Evolutionary conservation across 2,113 vertebrate species (phyloP), one percentile per base, ranked within the genome.

Genomic region (Clarias macrocephalus): DNA sequence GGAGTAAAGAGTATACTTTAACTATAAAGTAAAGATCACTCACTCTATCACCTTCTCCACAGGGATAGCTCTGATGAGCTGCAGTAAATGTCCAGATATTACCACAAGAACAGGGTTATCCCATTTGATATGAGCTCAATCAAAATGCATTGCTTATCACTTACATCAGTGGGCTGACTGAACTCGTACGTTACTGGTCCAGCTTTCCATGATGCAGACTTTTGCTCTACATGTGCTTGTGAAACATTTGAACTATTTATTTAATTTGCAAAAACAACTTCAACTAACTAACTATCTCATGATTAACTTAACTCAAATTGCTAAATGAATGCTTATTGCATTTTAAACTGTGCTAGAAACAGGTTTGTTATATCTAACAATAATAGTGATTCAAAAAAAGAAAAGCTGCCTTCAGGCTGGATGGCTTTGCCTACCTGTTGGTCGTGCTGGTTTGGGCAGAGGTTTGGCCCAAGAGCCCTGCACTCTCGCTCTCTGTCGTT

Each of bases 401-500:
- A 48, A 28, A 59, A 19, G n/a, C 16, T 76, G 56, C 1, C 54
- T 18, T 84, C 42, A 52, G 9, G 23, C 6, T 21, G 37, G 56
- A 73, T 6, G 48, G 18, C 65, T 72, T 2, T 57, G 1, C 80
- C 13, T 93, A 94, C 96, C 95, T 93, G 93, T 88, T 92, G 93
- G 92, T 28, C 60, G 52, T 33, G 83, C 1, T n/a, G 86, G 90
- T 88, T 90, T 95, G 70, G 93, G 93, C 4, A 80, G 15, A 33
- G 82, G 92, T 82, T 94, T 93, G 25, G 98, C 97, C 98, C 97
- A 99, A 82, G 94, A 97, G 33, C 97, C 98, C 93, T 99, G 98
- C 86, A 98, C 97, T 52, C 97, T 94, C 33, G 95, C 94, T 88
- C 94, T 95, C 85, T 90, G 96, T 82, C 97, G 95, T 91, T 97